phyloP scores from a whole-genome alignment of 2,888 invertebrate species.

The Dysmachus trigonus region DNA sequence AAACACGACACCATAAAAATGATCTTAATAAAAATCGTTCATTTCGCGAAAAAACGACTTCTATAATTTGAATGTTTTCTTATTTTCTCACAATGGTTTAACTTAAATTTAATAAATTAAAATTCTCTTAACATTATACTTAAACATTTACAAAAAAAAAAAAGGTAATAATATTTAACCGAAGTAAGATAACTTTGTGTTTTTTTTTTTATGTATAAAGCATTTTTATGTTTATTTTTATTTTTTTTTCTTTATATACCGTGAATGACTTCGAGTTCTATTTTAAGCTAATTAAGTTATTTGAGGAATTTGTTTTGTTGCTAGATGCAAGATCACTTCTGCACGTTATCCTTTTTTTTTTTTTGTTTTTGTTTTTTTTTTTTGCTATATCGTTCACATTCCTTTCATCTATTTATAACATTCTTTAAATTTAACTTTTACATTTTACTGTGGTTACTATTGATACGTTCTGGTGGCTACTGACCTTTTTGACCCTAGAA shows the following conservation, averaged over 20 bases:
- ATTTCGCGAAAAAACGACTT: neutral
- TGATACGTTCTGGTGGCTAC: neutral
- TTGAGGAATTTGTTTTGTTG: conserved; percentile 33
- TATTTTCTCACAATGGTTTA: conserved; percentile 7
- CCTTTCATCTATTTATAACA: neutral
- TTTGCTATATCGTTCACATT: neutral
- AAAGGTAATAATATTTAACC: conserved; percentile 14
- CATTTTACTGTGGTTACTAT: neutral
- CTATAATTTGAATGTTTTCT: conserved; percentile 7
- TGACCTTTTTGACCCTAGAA: conserved; percentile 69
- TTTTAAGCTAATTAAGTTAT: conserved; percentile 32
- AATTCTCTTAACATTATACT: conserved; percentile 14
- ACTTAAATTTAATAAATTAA: conserved; percentile 38
- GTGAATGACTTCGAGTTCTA: conserved; percentile 4
- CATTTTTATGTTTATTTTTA: conserved; percentile 21
- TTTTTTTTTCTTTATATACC: neutral
- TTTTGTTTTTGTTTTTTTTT: too few species aligned
- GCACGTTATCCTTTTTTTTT: conserved; percentile 5
- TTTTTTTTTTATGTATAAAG: neutral
- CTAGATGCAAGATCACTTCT: conserved; percentile 17
- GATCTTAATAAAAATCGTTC: neutral
- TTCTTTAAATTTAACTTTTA: neutral
- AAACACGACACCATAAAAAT: conserved; percentile 5
- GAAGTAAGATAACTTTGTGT: conserved; percentile 27
- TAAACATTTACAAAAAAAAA: conserved; percentile 21